Evolutionary conservation across 2,797 vertebrate genomes (phyloP), one percentile per base, ranked within the genome.

Genomic region (Limosa lapponica): DNA sequence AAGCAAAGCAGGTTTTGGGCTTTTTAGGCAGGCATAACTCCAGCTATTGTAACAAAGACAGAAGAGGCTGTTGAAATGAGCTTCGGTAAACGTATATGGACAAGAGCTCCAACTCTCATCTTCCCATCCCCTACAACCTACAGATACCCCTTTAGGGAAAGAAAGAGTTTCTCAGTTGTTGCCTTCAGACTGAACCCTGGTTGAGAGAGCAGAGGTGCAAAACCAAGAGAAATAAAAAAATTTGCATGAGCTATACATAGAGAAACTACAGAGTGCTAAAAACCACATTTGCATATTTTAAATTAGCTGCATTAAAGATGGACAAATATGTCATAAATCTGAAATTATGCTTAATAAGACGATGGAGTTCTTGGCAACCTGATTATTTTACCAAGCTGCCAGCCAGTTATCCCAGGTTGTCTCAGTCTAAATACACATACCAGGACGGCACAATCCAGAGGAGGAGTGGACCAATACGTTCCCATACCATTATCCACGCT

Each of bases 331-430:
- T 8, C 44, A 74, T 74, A 84, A 75, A 91, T 69, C 78, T 84
- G 73, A 89, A 71, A 34, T 11, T 1, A 67, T 57, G 49, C 28
- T 82, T 84, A 87, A 69, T 24, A 72, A 89, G 62, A 89, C 10
- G 17, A 89, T 1, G 9, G 49, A 74, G 46, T 32, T 87, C 69
- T 85, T 91, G 87, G 84, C 75, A 92, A 87, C 11, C 22, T 43
- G 22, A 92, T 59, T 82, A 64, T 90, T 93, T 89, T 58, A 92
- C 43, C 52, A 90, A 89, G 65, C 39, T 51, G 62, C 86, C 59
- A 74, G 66, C 18, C 81, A 69, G 37, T 84, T 79, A 70, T 36
- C 62, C 70, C 70, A 77, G 36, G 58, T 15, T 65, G 44, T 67
- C 65, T 89, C 54, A 37, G 32, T 84, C 41, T 79, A 74, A 92